Conservation (phyloP, 1,140 invertebrate species). For the Magallana gigas region DNA sequence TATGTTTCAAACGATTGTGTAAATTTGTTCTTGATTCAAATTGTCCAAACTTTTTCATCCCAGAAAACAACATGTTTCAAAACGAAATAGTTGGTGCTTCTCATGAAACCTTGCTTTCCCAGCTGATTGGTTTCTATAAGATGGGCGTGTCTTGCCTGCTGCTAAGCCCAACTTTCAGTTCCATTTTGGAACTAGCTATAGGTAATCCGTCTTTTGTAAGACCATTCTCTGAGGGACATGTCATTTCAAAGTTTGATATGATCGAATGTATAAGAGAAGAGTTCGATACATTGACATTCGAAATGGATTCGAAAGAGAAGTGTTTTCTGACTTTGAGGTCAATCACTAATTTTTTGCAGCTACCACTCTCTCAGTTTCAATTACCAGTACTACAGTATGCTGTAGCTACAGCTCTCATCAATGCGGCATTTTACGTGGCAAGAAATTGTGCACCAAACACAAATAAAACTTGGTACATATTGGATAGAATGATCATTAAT, state of each 20-base stretch:
- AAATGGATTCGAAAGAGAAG: too few species aligned
- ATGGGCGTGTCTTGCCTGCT: too few species aligned
- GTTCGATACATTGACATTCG: too few species aligned
- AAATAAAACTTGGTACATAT: neutral
- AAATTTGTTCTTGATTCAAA: neutral
- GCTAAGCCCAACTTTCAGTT: too few species aligned
- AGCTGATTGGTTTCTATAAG: neutral
- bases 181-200: neutral
- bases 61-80: too few species aligned
- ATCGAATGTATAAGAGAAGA: neutral
- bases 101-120: neutral
- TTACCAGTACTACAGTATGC: neutral
- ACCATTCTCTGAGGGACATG: neutral
- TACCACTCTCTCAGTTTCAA: neutral
- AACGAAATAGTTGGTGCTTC: neutral
- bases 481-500: neutral
- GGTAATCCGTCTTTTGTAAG: neutral
- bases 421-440: neutral
- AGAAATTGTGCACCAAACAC: too few species aligned
- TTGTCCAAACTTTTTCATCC: constrained; percentile 24
- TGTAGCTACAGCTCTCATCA: neutral
- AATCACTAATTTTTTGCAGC: neutral
- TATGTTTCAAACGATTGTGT: constrained; percentile 30
- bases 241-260: too few species aligned
- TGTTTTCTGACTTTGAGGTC: neutral